These are phyloP conservation scores for Sebastolobus altivelis DNA, from an alignment of 2,797 vertebrate species.

Conservation along the genomic window DNA sequence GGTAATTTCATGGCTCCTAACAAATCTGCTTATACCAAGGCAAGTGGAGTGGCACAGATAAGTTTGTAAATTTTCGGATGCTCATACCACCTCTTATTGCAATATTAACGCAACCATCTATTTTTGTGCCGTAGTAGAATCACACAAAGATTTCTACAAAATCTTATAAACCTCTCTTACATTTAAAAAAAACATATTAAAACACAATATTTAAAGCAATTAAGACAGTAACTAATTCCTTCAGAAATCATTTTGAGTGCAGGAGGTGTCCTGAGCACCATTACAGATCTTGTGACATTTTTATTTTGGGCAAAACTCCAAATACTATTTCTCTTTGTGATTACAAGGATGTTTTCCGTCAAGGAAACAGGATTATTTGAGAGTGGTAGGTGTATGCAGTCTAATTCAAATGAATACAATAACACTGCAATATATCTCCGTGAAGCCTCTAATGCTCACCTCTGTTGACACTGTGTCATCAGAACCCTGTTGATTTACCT, in stretches of 20 bases:
- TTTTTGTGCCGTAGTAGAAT: background rate
- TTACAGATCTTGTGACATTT: constrained; percentile 10
- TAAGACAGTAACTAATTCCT: background rate
- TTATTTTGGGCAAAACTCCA: background rate
- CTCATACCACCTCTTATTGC: background rate
- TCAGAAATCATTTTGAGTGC: background rate
- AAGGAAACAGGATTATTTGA: background rate
- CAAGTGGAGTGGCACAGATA: background rate
- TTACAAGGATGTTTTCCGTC: background rate
- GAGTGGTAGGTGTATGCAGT: background rate
- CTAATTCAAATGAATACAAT: background rate
- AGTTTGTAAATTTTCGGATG: background rate
- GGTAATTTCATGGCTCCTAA: background rate
- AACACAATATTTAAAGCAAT: background rate
- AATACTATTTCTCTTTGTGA: background rate
- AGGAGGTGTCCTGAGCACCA: background rate
- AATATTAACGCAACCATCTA: background rate
- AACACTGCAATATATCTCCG: background rate
- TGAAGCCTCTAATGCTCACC: background rate
- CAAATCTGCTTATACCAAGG: background rate
- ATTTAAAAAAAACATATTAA: background rate
- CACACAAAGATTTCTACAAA: background rate
- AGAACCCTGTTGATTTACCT: constrained; percentile 8
- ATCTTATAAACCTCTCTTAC: background rate
- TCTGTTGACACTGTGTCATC: constrained; percentile 20